These are phyloP conservation scores for Neomorphus geoffroyi DNA, from an alignment of 2,797 vertebrate genomes.

Conservation along the genomic window DNA sequence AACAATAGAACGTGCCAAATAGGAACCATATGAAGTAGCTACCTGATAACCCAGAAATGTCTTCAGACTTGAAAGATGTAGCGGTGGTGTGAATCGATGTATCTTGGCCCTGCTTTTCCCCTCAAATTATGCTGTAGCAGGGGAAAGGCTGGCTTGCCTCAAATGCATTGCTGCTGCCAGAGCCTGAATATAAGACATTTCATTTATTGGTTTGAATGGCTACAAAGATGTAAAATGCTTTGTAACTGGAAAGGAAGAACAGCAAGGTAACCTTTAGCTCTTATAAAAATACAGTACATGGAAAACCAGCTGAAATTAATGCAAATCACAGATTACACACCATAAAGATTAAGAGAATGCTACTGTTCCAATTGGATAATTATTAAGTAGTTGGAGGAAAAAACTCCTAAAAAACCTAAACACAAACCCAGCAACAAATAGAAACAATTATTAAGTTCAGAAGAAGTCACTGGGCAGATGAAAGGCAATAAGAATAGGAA, in stretches of 20 bases:
- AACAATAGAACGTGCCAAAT: not conserved
- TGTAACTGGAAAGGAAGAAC: not conserved
- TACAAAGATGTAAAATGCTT: not conserved
- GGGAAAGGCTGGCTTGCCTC: not conserved
- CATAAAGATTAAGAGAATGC: not conserved
- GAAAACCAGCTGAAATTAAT: not conserved
- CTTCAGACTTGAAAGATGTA: not conserved
- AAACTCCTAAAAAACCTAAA: not conserved
- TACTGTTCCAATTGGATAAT: not conserved
- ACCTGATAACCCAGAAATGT: not conserved
- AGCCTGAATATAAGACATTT: not conserved
- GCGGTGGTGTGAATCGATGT: not conserved
- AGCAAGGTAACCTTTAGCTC: not conserved
- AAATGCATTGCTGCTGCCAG: not conserved
- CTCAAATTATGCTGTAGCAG: not conserved
- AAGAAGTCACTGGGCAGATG: not conserved
- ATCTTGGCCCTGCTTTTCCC: not conserved
- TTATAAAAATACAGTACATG: not conserved
- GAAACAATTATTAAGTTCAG: not conserved
- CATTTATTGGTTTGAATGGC: not conserved
- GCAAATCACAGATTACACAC: not conserved
- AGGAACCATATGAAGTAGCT: not conserved
- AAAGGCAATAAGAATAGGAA: not conserved
- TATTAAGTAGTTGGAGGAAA: not conserved
- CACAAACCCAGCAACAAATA: not conserved